Evolutionary conservation across 92 coral and sea anemone genomes (phyloP), one percentile per base, ranked within the genome.

Genomic region (Umimayanthus chanpuru): DNA sequence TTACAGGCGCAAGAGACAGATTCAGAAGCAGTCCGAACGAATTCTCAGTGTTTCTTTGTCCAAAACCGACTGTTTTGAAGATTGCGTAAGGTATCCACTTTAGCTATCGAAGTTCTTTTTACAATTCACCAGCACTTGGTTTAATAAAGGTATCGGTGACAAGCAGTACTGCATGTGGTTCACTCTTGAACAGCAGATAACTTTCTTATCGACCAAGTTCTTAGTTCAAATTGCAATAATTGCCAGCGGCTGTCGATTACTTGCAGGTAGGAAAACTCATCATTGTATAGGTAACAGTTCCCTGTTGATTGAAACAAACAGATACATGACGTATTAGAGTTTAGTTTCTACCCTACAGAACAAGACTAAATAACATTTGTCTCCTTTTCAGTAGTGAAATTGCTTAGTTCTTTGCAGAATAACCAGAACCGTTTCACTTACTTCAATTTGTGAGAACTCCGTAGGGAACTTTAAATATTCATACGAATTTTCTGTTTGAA

Each of bases 401-500:
- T 44, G 66, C 29, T 78, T 78, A 58, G 81, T 43, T 78, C 65
- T 44, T 20, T 26, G 29, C 30, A 43, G 65, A 49, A 75, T 5
- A 2, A 21, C 25, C 39, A 25, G 39, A 1, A 15, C 49, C n/a
- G 55, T 26, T 78, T 9, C 18, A 3, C 2, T 47, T 26, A 47
- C 65, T 58, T 4, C 81, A 49, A 6, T 49, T 49, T 78, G 58
- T 78, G 56, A 78, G 47, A 78, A 49, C 61, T 44, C 38, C 18
- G 4, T n/a, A 15, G 65, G 64, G n/a, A 78, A 58, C 26, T 78
- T 78, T 78, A 78, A 47, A 49, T n/a, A 78, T 78, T 49, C 66
- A 78, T 78, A 8, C 2, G 43, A 78, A 18, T 26, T 8, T 61
- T 20, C 68, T 25, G 1, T 18, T 61, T 61, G 21, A 61, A 61